These are phyloP conservation scores for Oreohelix idahoensis DNA, from an alignment of 1,140 invertebrate species.

Conservation along the genomic window DNA sequence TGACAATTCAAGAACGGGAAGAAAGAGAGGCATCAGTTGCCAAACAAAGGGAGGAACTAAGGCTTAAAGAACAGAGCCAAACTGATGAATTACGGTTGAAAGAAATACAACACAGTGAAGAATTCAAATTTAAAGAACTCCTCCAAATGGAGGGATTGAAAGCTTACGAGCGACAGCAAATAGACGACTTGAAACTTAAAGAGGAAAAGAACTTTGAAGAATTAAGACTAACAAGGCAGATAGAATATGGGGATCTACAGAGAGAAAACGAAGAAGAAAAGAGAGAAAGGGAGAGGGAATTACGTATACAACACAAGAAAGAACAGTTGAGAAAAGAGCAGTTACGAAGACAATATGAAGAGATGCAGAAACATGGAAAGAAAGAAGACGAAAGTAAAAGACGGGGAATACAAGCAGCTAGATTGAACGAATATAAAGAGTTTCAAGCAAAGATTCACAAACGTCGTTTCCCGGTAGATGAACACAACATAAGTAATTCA, in stretches of 20 bases:
- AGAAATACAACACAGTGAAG: not conserved
- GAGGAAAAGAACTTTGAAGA: not conserved
- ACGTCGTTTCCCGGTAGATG: no score
- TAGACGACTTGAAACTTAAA: conserved; percentile 14
- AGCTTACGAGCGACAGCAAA: not conserved
- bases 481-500: no score
- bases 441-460: no score
- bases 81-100: not conserved
- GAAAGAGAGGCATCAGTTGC: not conserved
- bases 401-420: not conserved
- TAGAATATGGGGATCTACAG: not conserved
- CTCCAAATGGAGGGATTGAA: not conserved
- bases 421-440: not conserved
- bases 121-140: not conserved
- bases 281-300: conserved; percentile 5
- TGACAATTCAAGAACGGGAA: not conserved
- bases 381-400: conserved; percentile 5
- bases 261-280: not conserved
- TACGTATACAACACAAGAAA: conserved; percentile 6
- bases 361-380: not conserved
- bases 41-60: not conserved
- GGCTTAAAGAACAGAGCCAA: not conserved
- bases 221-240: not conserved
- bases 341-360: conserved; percentile 6
- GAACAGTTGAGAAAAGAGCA: conserved; percentile 29